Evolutionary conservation across 2,888 invertebrate genomes (phyloP), one percentile per base, ranked within the genome.

Genomic region (Junonia oenone): DNA sequence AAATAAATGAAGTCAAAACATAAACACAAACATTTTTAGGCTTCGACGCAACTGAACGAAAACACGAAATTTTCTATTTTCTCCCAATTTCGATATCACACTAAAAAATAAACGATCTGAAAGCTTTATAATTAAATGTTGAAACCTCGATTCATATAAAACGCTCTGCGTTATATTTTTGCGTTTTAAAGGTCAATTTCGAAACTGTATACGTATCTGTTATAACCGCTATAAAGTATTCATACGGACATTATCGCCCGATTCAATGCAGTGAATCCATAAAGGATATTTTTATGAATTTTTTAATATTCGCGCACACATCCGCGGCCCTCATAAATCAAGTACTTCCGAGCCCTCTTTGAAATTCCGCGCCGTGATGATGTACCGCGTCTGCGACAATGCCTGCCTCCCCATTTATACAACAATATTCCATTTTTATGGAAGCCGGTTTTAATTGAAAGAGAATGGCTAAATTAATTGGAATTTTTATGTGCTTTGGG

Each of bases 281-380:
- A 77, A 77, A 76, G 78, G 80, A 53, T 80, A 80, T 82, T 84
- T 84, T 86, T 83, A 85, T 83, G 79, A 83, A 80, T 78, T 74
- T 82, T 84, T 85, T 83, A 85, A 85, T 83, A 80, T 78, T 81
- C 73, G 73, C 75, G 69, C 81, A 78, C 81, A 79, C 75, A 80
- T 73, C 77, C 72, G 73, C 72, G 74, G 70, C 73, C 75, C 77
- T 77, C 84, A 78, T 86, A 85, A 86, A 86, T 85, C 86, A 85
- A 83, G 82, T 78, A 81, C 81, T 82, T 83, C 79, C 84, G 80
- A 73, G 69, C 79, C 76, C 80, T 83, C 84, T 84, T 84, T 85
- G 82, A 83, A 83, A 80, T 82, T 83, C 81, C 46, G 78, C 78
- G 73, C 71, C 73, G 76, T 38, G 74, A 78, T 85, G 84, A 84